These are phyloP conservation scores for Heliconius eleuchia DNA, from an alignment of 1,140 invertebrate genomes.

Conservation along the genomic window DNA sequence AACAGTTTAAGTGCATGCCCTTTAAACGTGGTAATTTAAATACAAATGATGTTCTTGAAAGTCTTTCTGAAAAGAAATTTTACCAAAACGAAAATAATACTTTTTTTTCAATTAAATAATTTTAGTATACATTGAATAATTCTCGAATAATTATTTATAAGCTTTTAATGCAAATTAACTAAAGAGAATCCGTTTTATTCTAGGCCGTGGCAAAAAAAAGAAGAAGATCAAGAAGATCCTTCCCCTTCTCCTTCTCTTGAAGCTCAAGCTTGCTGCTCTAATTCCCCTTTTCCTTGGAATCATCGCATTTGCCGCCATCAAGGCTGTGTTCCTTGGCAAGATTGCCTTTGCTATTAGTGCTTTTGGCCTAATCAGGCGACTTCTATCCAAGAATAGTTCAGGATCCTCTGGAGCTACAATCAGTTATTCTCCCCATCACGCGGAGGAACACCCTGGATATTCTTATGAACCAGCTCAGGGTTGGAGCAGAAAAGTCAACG, in stretches of 20 bases:
- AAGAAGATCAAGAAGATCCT: constrained; percentile 87
- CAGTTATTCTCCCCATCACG: constrained; percentile 56
- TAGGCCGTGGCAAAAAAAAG: constrained; percentile 87
- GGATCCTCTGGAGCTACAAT: constrained; percentile 42
- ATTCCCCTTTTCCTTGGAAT: constrained; percentile 89
- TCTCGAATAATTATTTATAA: neutral
- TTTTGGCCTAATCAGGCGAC: constrained; percentile 88
- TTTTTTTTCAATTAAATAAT: neutral
- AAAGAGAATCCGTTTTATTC: constrained; percentile 42
- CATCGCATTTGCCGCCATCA: constrained; percentile 89
- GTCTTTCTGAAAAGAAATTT: neutral
- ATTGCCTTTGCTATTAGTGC: constrained; percentile 88
- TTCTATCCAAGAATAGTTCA: constrained; percentile 68
- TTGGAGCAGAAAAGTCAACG: constrained; percentile 81
- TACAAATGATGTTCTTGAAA: neutral
- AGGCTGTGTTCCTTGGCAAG: constrained; percentile 91
- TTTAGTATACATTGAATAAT: neutral
- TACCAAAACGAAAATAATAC: neutral
- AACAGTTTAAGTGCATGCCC: neutral
- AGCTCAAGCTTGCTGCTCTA: constrained; percentile 89
- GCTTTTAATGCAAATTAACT: neutral
- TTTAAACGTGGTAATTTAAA: neutral
- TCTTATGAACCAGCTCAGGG: constrained; percentile 74
- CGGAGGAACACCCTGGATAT: constrained; percentile 71
- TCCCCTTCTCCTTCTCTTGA: constrained; percentile 88